Evolutionary conservation across 1,140 invertebrate species (phyloP).

Genomic region (Formica selysi): DNA sequence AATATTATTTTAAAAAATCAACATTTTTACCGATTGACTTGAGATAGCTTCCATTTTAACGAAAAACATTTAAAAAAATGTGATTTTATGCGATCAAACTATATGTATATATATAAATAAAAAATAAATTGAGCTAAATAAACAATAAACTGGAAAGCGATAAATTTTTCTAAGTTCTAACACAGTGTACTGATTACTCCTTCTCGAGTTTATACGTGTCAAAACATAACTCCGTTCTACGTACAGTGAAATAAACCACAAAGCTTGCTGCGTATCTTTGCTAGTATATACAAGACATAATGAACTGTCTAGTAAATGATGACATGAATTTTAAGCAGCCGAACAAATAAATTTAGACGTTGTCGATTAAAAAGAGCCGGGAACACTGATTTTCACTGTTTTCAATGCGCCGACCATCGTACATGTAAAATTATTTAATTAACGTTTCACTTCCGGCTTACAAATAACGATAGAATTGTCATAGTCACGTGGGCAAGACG

Average conservation of each 20-base stretch:
- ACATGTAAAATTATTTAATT: slow-evolving; percentile 2
- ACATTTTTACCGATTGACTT: not conserved
- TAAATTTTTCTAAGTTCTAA: not conserved
- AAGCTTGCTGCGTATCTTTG: slow-evolving; percentile 1
- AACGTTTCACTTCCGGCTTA: slow-evolving; percentile 17
- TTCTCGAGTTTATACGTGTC: not conserved
- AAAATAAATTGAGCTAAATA: not conserved
- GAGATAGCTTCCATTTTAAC: not conserved
- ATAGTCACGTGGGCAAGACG: not conserved
- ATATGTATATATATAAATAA: not conserved
- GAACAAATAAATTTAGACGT: not conserved
- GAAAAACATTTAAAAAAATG: not conserved
- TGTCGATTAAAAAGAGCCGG: not conserved
- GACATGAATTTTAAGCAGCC: not conserved
- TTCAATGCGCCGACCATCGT: not conserved
- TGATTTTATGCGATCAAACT: not conserved
- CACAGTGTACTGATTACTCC: not conserved
- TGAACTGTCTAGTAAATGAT: not conserved
- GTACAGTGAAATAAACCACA: not conserved
- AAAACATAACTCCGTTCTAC: not conserved
- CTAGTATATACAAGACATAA: not conserved
- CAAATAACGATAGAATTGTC: not conserved
- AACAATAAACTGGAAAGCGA: not conserved
- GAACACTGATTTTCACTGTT: slow-evolving; percentile 11
- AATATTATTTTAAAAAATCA: slow-evolving; percentile 16